A percentile compares a stretch with the other conserved stretches of the same genome.
phyloP scores from a whole-genome alignment of 2,113 vertebrate species.

The Candoia aspera region DNA sequence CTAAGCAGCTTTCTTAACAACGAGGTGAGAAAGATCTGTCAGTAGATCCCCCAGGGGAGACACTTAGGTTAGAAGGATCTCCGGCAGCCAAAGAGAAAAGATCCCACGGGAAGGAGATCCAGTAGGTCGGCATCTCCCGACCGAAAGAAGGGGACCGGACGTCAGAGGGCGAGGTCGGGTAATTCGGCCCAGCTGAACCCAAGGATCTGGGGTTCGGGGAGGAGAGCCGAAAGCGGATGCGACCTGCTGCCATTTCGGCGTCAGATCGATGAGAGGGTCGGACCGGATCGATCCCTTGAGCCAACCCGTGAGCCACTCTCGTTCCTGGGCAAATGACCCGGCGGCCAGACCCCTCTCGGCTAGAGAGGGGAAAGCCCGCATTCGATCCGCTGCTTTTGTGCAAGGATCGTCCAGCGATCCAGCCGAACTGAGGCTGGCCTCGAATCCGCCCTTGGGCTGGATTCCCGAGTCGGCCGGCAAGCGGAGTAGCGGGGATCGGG shows the following conservation, averaged over 20 bases:
- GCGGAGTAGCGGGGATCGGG: not conserved
- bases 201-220: not conserved
- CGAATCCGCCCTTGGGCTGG: not conserved
- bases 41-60: not conserved
- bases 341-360: not conserved
- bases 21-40: not conserved
- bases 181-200: not conserved
- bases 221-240: not conserved
- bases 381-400: not conserved
- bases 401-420: not conserved
- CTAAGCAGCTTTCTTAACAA: not conserved
- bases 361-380: not conserved
- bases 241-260: not conserved
- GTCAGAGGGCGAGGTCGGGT: not conserved
- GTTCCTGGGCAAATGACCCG: not conserved
- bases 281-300: not conserved
- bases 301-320: not conserved
- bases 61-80: not conserved
- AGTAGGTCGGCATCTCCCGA: not conserved
- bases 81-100: not conserved
- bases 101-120: not conserved
- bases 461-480: not conserved
- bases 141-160: not conserved
- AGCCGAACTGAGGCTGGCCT: not conserved
- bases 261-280: not conserved